Evolutionary conservation across 2,888 invertebrate species (phyloP), one percentile per base, ranked within the genome.

Genomic region (Timandra comae): DNA sequence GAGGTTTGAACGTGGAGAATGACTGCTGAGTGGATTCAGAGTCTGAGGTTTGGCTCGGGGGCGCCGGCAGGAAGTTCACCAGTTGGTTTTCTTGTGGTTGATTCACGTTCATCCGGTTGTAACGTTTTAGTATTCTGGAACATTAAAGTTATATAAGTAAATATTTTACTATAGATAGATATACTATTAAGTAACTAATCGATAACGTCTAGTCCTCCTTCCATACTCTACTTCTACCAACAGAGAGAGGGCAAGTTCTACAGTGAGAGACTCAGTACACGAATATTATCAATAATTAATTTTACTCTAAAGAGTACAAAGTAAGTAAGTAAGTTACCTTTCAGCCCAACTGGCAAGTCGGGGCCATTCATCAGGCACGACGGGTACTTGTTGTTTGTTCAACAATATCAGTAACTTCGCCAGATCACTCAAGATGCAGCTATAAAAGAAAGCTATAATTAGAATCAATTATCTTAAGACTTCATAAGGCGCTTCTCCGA

Each of bases 271-370:
- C n/a, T n/a, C n/a, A n/a, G n/a, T n/a, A n/a, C n/a, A n/a, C n/a
- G n/a, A n/a, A n/a, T n/a, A n/a, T n/a, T n/a, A n/a, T n/a, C n/a
- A n/a, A n/a, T n/a, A n/a, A n/a, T n/a, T n/a, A n/a, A n/a, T n/a
- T n/a, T 16, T 5, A 16, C 3, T 16, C 4, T 5, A 16, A 5
- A 16, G 2, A 23, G 22, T 10, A 8, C 3, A 19, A 12, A 12
- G n/a, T n/a, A n/a, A n/a, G n/a, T n/a, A 22, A 12, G 11, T 5
- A 13, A 30, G 9, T 33, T 86, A 88, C 77, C 92, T 89, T 62
- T 95, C 94, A 7, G 93, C 93, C 94, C 95, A 95, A 45, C 90
- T 90, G 36, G 93, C 89, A 16, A 95, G 87, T 38, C 93, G 89
- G 52, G 91, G 91, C 95, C 95, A 95, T 58, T 95, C 95, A 28